Conservation (phyloP, 2,113 vertebrate species). For the Nerophis ophidion region DNA sequence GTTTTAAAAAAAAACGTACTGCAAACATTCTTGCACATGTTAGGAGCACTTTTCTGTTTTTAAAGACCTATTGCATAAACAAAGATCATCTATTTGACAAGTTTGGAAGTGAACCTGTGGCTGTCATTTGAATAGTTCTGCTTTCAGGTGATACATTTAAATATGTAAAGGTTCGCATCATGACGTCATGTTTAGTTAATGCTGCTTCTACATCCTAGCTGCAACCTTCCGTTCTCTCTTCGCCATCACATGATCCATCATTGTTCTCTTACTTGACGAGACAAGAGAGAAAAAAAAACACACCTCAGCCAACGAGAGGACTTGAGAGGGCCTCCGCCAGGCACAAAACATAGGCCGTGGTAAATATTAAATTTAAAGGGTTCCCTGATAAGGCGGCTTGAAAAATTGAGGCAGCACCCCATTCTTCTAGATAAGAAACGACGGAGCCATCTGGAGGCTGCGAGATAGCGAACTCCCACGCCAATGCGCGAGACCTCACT, state of each 20-base stretch:
- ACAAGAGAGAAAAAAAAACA: constrained; percentile 59
- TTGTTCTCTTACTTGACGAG: constrained; percentile 58
- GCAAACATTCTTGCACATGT: too few relatives aligned
- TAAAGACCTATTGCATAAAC: too few relatives aligned
- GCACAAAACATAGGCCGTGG: constrained; percentile 72
- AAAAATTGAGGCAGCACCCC: constrained; percentile 77
- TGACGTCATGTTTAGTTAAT: too few relatives aligned
- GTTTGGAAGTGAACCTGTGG: too few relatives aligned
- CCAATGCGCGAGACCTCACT: constrained; percentile 70
- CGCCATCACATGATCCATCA: constrained; percentile 71
- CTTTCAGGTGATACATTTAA: too few relatives aligned
- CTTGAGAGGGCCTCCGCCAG: constrained; percentile 59
- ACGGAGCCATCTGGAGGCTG: constrained; percentile 77
- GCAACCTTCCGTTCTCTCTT: constrained; percentile 61
- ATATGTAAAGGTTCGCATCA: too few relatives aligned
- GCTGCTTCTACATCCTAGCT: constrained; percentile 43
- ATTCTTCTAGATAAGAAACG: constrained; percentile 80
- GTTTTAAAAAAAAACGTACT: too few relatives aligned
- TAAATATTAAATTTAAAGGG: constrained; percentile 83
- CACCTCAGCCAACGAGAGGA: constrained; percentile 56
- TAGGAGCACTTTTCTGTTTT: too few relatives aligned
- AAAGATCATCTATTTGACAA: neutral
- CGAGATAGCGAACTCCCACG: constrained; percentile 78
- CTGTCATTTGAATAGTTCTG: too few relatives aligned
- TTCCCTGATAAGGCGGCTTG: constrained; percentile 75